These are phyloP conservation scores for Karalla daura DNA, from an alignment of 2,797 vertebrate genomes.

Conservation along the genomic window DNA sequence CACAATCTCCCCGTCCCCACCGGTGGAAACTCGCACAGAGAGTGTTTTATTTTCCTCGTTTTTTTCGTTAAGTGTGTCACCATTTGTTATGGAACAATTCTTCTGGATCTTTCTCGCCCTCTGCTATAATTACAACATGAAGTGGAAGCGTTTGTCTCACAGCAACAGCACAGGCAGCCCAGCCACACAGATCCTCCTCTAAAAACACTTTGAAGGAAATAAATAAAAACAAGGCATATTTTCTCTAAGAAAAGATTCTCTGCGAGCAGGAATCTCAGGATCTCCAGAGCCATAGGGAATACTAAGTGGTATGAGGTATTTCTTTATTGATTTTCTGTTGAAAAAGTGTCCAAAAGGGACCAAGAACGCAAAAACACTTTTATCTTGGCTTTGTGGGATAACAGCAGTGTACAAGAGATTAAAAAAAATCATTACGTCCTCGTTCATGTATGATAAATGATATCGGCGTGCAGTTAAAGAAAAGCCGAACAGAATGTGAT, in stretches of 20 bases:
- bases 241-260: no score
- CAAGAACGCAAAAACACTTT: no score
- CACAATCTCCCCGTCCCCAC: not conserved
- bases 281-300: not conserved
- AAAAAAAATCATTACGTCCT: no score
- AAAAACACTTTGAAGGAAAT: slow-evolving; percentile 6
- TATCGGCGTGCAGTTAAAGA: no score
- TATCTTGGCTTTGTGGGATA: no score
- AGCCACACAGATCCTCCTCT: slow-evolving; percentile 1
- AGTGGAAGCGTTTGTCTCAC: slow-evolving; percentile 30
- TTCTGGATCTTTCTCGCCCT: slow-evolving; percentile 10
- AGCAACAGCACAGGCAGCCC: slow-evolving; percentile 17
- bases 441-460: no score
- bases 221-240: slow-evolving; percentile 1
- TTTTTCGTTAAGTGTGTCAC: slow-evolving; percentile 17
- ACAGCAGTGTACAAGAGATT: no score
- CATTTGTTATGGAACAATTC: slow-evolving; percentile 44
- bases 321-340: slow-evolving; percentile 16
- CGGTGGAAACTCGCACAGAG: not conserved
- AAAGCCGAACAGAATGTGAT: slow-evolving; percentile 4
- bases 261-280: not conserved
- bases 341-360: not conserved
- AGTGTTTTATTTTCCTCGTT: slow-evolving; percentile 8
- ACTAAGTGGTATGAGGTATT: not conserved
- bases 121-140: slow-evolving; percentile 34